Conservation (phyloP, 2,888 invertebrate genomes). For the Adelognathus sp. region DNA sequence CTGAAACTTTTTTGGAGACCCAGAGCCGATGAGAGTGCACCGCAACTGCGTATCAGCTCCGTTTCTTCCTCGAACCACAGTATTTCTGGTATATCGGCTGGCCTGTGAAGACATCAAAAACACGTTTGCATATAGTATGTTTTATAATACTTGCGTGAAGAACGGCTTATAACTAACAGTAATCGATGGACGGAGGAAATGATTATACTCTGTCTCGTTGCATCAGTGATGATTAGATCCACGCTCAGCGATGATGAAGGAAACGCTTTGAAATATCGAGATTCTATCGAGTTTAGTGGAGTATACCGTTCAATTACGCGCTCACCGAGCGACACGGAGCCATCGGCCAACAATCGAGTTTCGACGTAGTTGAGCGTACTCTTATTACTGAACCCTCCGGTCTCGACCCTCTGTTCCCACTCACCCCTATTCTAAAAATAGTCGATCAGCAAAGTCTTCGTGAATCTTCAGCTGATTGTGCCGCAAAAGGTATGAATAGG, state of each 20-base stretch:
- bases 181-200: neutral
- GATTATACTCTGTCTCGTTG: neutral
- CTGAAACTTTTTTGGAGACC: constrained; percentile 93
- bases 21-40: constrained; percentile 89
- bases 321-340: neutral
- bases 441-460: neutral
- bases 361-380: neutral
- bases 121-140: neutral
- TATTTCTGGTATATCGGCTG: constrained; percentile 85
- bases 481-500: neutral
- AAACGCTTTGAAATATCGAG: neutral
- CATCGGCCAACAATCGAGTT: neutral
- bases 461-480: neutral
- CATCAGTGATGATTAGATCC: neutral
- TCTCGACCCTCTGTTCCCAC: neutral
- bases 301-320: neutral
- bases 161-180: neutral
- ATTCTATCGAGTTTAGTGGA: neutral
- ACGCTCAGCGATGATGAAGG: neutral
- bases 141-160: neutral
- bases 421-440: neutral
- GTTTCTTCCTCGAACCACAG: constrained; percentile 89
- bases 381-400: neutral
- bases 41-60: constrained; percentile 90
- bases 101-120: constrained; percentile 76